phyloP scores from a whole-genome alignment of 2,113 vertebrate genomes.

The Empidonax alnorum region DNA sequence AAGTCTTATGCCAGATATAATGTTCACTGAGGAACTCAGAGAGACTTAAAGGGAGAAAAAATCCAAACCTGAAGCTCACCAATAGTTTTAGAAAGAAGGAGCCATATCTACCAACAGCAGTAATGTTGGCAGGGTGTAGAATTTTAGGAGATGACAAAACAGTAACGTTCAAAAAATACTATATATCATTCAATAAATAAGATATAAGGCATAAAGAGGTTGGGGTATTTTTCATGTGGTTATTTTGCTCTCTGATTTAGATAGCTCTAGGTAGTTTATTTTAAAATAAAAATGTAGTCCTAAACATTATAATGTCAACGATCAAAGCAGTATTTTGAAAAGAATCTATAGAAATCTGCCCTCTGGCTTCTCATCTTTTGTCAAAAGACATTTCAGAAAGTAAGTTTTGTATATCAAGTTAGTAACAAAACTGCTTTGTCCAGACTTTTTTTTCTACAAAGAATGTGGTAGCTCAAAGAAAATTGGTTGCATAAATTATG shows the following conservation, averaged over 20 bases:
- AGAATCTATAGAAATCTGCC: neutral
- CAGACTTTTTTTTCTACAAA: neutral
- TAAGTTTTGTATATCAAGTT: neutral
- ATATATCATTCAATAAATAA: neutral
- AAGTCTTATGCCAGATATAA: neutral
- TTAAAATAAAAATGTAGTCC: neutral
- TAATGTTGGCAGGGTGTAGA: neutral
- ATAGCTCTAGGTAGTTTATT: neutral
- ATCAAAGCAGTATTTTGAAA: neutral
- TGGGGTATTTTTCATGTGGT: neutral
- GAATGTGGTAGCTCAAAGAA: neutral
- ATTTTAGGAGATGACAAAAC: neutral
- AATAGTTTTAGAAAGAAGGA: neutral
- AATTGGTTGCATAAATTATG: neutral
- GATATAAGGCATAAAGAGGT: neutral
- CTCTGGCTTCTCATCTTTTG: neutral
- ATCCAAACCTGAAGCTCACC: neutral
- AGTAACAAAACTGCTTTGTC: neutral
- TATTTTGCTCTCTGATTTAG: neutral
- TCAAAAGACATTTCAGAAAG: neutral
- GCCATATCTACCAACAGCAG: neutral
- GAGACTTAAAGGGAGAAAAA: neutral
- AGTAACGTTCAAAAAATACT: neutral
- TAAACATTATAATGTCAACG: neutral
- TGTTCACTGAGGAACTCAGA: neutral